Percentiles rank a stretch among this genome's conserved stretches.
Evolutionary conservation across 2,113 vertebrate genomes (phyloP).

Genomic region (Reinhardtius hippoglossoides): DNA sequence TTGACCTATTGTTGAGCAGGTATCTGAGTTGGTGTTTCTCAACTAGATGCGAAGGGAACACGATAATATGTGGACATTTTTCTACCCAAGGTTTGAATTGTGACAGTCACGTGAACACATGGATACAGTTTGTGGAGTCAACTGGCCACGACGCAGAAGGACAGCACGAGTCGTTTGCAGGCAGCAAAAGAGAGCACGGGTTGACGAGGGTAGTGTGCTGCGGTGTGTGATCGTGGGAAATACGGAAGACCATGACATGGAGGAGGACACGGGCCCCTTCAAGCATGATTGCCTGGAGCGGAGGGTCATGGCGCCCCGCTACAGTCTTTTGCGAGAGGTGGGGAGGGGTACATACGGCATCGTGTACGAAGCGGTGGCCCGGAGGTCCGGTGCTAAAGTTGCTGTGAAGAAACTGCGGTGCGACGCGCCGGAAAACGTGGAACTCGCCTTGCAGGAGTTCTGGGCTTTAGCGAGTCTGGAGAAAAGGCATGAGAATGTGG

Average conservation of each 20-base stretch:
- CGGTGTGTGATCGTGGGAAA: constrained; percentile 71
- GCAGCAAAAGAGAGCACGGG: too few relatives aligned
- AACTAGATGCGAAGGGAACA: too few relatives aligned
- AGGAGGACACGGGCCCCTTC: constrained; percentile 35
- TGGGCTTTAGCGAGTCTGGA: constrained; percentile 92
- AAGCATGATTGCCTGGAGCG: constrained; percentile 52
- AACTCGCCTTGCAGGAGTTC: constrained; percentile 93
- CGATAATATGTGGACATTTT: constrained; percentile 10
- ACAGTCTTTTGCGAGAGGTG: constrained; percentile 90
- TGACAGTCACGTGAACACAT: constrained; percentile 38
- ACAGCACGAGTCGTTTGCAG: constrained; percentile 36
- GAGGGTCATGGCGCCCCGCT: constrained; percentile 80
- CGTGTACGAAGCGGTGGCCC: constrained; percentile 91
- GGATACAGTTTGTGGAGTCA: constrained; percentile 43
- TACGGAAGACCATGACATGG: constrained; percentile 67
- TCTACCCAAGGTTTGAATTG: background rate
- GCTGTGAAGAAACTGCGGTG: constrained; percentile 95
- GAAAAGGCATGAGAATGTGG: constrained; percentile 90
- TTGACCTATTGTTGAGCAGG: too few relatives aligned
- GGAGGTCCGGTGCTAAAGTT: constrained; percentile 85
- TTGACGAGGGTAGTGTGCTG: constrained; percentile 52
- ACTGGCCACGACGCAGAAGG: constrained; percentile 62
- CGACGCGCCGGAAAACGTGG: constrained; percentile 94
- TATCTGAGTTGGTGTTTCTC: too few relatives aligned
- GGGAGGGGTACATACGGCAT: constrained; percentile 95